Percentiles rank a stretch among this genome's conserved stretches.
Evolutionary conservation across 2,888 invertebrate species (phyloP).

Genomic region (Acleris emargana): DNA sequence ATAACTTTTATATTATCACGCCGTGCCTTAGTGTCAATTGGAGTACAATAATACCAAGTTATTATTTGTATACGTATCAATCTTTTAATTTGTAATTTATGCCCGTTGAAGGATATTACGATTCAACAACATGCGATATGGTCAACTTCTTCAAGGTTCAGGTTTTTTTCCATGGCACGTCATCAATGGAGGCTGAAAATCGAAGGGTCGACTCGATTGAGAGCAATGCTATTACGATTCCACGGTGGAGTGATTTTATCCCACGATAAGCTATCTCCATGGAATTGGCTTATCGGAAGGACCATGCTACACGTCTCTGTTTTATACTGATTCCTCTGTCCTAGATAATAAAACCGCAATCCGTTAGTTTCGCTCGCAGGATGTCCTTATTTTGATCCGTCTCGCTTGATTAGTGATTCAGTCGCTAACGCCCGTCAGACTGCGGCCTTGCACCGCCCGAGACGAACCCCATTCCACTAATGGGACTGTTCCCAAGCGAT

Average conservation of each 20-base stretch:
- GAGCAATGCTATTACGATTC: conserved; percentile 69
- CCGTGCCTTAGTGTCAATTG: neutral
- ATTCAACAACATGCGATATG: too few species aligned
- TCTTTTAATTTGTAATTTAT: too few species aligned
- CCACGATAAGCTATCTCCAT: conserved; percentile 58
- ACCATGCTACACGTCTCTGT: conserved; percentile 54
- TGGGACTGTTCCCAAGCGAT: conserved; percentile 58
- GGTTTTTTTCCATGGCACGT: conserved; percentile 22
- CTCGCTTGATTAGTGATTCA: conserved; percentile 47
- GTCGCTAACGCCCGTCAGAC: conserved; percentile 43
- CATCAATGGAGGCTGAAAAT: conserved; percentile 51
- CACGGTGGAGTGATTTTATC: conserved; percentile 67
- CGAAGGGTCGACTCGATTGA: conserved; percentile 61
- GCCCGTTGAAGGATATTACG: too few species aligned
- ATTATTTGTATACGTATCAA: too few species aligned
- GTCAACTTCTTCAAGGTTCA: neutral
- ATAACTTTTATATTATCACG: neutral
- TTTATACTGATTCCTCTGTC: conserved; percentile 49
- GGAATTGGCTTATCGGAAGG: conserved; percentile 62
- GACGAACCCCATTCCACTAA: conserved; percentile 55
- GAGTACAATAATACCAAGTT: too few species aligned
- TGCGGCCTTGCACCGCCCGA: conserved; percentile 39
- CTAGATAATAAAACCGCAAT: conserved; percentile 36
- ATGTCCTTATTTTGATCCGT: conserved; percentile 40
- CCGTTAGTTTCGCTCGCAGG: conserved; percentile 22